These are phyloP conservation scores for Chirona hameri DNA, from an alignment of 2,888 invertebrate species.

Conservation along the genomic window DNA sequence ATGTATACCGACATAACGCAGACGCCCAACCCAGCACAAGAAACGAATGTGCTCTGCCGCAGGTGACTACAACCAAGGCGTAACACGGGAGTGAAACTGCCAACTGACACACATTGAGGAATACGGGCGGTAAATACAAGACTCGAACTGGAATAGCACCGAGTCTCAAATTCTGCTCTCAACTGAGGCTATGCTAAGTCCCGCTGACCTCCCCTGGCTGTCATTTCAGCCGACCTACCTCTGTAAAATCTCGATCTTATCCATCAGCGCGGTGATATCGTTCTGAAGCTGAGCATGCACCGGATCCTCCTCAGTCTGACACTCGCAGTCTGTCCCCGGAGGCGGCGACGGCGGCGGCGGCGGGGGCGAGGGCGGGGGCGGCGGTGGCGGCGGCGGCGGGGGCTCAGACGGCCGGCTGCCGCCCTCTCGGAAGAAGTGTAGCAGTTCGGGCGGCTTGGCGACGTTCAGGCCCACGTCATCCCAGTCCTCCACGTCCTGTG, in stretches of 20 bases:
- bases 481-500: slow-evolving; percentile 83
- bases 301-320: not conserved
- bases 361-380: too few relatives aligned
- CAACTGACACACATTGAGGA: too few relatives aligned
- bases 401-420: not conserved
- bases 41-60: too few relatives aligned
- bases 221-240: not conserved
- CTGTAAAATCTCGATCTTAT: slow-evolving; percentile 27
- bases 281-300: not conserved
- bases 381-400: not conserved
- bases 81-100: too few relatives aligned
- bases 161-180: too few relatives aligned
- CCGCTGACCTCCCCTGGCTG: too few relatives aligned
- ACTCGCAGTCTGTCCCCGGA: not conserved
- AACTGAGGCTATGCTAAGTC: too few relatives aligned
- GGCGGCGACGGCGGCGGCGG: not conserved
- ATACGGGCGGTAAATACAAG: too few relatives aligned
- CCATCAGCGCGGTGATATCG: not conserved
- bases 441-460: slow-evolving; percentile 69
- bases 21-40: too few relatives aligned
- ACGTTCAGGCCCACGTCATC: slow-evolving; percentile 85
- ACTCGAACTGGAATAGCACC: too few relatives aligned
- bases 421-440: slow-evolving; percentile 51
- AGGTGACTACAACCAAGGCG: too few relatives aligned
- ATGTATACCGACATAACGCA: too few relatives aligned